Evolutionary conservation across 2,113 vertebrate genomes (phyloP), one percentile per base, ranked within the genome.

Genomic region (Zosterops pallidus): DNA sequence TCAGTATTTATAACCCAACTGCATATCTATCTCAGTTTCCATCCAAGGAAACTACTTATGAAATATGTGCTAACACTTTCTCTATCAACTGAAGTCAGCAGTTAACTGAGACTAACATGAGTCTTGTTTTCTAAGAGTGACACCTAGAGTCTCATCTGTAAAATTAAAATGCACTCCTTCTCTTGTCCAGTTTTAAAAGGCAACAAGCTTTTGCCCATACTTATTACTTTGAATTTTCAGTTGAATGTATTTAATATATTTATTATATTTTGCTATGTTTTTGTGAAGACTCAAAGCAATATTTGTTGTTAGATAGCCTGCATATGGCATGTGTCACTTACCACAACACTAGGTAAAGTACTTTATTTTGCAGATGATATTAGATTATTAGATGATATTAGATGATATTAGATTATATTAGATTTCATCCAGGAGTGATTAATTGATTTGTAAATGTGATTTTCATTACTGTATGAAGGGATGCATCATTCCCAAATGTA

Each of bases 91-190:
- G 44, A 83, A 85, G 63, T 64, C 60, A 81, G 28, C 91, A 87
- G 28, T 49, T 86, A 85, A 72, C 67, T 31, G 46, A 9, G n/a
- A 71, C 57, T 12, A 57, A n/a, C 7, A 4, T 0, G 13, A 85
- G 24, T 93, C 82, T 96, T 93, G 64, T 93, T 97, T 97, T 94
- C 83, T 57, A 95, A 96, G 71, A 96, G 91, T 82, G 96, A 96
- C 96, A 97, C 74, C 95, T 96, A 97, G 79, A 97, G 95, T 94
- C 83, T 79, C 18, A 65, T 75, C 78, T 62, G 75, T 81, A 91
- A 65, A 95, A 83, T n/a, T 94, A 46, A 96, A 94, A 76, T 33
- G 16, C 6, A 33, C 42, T 90, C 59, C 53, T 72, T 85, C 68
- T 23, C 7, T 67, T 9, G 4, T 31, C 12, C 1, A 0, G 15